Base-by-base conservation (phyloP, 30 jellyfish, hydroid and myxozoan genomes). In the Rhopilema esculentum region DNA sequence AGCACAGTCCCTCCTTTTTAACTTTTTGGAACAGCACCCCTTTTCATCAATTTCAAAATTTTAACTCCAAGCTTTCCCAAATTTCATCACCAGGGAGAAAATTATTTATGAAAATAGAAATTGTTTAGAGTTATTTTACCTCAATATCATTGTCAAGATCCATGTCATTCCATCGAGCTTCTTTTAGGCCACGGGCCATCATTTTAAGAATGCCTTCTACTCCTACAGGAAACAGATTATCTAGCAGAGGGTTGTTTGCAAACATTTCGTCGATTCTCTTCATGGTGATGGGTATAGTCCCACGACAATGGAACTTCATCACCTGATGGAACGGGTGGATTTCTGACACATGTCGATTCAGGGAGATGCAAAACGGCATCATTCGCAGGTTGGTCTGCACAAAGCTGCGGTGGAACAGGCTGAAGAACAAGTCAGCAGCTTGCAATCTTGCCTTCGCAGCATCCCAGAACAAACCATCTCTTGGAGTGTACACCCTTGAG, bases 301-400 rank as follows among this genome's bases (percentile, higher is more conserved):
- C 97, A 18, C 90, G 89, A 75, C 97, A 89, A 61, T 89, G 97
- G 20, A 17, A 73, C 52, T 31, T 19, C 89, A 89, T 25, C 29
- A 89, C 29, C 27, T 89, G 97, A 29, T 82, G 52, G 8, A 89
- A 29, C 9, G 97, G 97, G 67, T 89, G 97, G 49, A 0, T 25
- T 48, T 63, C 51, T 0, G 96, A 63, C 62, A 89, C 49, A 27
- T 82, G 95, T 1, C 97, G 90, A 23, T 57, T 33, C 50, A 80
- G 77, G 20, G 72, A n/a, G 48, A 83, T 72, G 71, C 97, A 89
- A 48, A 89, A 19, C 31, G 90, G 72, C 74, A 80, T 91, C 67
- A 83, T 67, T 16, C 80, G 50, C 28, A 22, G 23, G 31, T 89
- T 95, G 19, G 97, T 89, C 53, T 72, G 83, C 57, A 89, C 65